Base-by-base conservation (phyloP, 35 echinoderm and acorn worm species). In the Hemicentrotus pulcherrimus region DNA sequence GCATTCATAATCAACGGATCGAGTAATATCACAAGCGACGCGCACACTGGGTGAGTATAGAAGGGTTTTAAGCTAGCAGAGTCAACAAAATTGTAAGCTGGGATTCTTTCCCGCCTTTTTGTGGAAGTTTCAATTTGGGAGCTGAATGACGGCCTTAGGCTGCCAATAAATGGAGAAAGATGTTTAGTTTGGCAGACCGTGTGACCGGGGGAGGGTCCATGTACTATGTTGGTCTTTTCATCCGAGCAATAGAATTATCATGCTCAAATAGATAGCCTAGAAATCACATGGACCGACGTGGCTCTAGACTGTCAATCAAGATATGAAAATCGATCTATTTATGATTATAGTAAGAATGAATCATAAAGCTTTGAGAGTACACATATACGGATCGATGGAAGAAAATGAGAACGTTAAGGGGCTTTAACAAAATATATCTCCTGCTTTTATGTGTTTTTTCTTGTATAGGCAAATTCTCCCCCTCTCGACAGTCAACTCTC, bases 11-110 rank as follows among this genome's bases (percentile, higher is more conserved):
- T 89, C 45, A 89, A 41, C 87, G 87, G 31, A 41, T 32, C 87
- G 87, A 41, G 87, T 89, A 46, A 89, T 89, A 89, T 89, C 87
- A 18, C 45, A 41, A 89, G 45, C 32, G 31, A 89, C 87, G 87
- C 87, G 87, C 87, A 32, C 87, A 89, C 16, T 9, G 87, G 61
- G 61, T 4, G 24, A 28, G 5, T 24, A 24, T 24, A 70, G 61
- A 19, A 19, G 18, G 61, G 61, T 14, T 70, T 70, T 70, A 70
- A 70, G 61, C 61, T 70, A 2, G 61, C 24, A 70, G 24, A 70
- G 61, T 70, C 61, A 70, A 70, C 61, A 70, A 70, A 70, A 24
- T 70, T 19, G 16, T 70, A 70, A 70, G 61, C 22, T 28, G 61
- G 15, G 61, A 0, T 70, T 70, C 61, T 70, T 70, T 70, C 87